Percentiles rank a stretch among this genome's conserved stretches.
Evolutionary conservation across 2,113 vertebrate genomes (phyloP).

Genomic region (Misgurnus mizolepis): DNA sequence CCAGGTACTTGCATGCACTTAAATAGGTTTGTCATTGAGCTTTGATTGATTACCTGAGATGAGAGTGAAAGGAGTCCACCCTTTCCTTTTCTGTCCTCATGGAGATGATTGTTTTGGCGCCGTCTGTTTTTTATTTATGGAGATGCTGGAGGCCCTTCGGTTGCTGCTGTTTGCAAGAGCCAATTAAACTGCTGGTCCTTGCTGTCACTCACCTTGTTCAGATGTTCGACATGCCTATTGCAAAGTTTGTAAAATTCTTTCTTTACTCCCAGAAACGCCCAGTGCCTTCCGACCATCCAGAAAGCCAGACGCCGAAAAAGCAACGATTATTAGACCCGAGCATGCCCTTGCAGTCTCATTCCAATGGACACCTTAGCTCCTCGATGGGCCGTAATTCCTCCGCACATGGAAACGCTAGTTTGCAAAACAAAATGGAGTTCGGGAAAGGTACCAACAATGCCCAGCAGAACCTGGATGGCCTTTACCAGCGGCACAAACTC

Average conservation of each 20-base stretch:
- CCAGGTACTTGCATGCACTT: not conserved
- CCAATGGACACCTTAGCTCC: slow-evolving; percentile 59
- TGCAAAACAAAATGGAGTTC: slow-evolving; percentile 64
- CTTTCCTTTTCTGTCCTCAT: not conserved
- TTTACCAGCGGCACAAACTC: slow-evolving; percentile 67
- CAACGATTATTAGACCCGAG: slow-evolving; percentile 69
- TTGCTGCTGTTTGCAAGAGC: slow-evolving; percentile 37
- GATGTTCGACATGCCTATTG: not conserved
- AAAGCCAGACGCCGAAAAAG: slow-evolving; percentile 74
- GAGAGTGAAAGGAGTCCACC: slow-evolving; percentile 7
- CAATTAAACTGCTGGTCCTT: slow-evolving; percentile 17
- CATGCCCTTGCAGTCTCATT: slow-evolving; percentile 65
- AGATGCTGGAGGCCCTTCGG: slow-evolving; percentile 42
- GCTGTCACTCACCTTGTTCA: not conserved
- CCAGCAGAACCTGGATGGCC: slow-evolving; percentile 65
- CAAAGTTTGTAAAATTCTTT: slow-evolving; percentile 20
- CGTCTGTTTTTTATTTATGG: slow-evolving; percentile 52
- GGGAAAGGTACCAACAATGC: slow-evolving; percentile 62
- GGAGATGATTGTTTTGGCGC: slow-evolving; percentile 39
- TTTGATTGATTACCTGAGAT: slow-evolving; percentile 8
- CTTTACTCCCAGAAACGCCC: slow-evolving; percentile 72
- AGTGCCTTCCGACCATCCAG: slow-evolving; percentile 65
- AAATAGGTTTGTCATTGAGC: not conserved
- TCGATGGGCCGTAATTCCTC: slow-evolving; percentile 54
- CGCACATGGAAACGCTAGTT: slow-evolving; percentile 56